A percentile compares a stretch with the other conserved stretches of the same genome.
Evolutionary conservation across 2,888 invertebrate species (phyloP).

Genomic region (Xestoiulus laeticollis): DNA sequence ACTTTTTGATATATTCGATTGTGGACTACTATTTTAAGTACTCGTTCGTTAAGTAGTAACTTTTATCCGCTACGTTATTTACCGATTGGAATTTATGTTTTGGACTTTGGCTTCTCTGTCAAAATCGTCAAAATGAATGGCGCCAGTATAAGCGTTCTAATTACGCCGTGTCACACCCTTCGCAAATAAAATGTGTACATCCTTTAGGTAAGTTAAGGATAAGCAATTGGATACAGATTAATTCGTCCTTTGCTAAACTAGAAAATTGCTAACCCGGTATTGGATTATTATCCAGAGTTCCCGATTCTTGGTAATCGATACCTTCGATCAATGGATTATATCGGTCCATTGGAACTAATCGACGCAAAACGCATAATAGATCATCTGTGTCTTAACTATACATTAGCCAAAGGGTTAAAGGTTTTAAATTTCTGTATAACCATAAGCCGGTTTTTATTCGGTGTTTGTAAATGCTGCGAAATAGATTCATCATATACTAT

Average conservation of each 20-base stretch:
- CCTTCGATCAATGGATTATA: neutral
- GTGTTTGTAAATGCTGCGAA: too few species aligned
- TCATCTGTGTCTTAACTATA: neutral
- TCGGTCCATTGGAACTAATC: neutral
- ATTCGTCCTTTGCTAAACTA: neutral
- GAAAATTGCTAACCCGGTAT: neutral
- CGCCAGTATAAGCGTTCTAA: slow-evolving; percentile 12
- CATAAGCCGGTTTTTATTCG: neutral
- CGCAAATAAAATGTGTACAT: neutral
- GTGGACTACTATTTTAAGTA: neutral
- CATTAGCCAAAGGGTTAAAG: neutral
- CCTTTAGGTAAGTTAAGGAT: neutral
- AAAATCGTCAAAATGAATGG: slow-evolving; percentile 23
- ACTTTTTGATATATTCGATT: neutral
- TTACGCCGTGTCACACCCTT: slow-evolving; percentile 33
- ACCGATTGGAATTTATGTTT: neutral
- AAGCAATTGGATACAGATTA: neutral
- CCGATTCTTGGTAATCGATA: neutral
- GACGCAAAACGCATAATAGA: neutral
- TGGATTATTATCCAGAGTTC: neutral
- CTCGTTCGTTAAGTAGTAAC: neutral
- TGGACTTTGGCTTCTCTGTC: slow-evolving; percentile 32
- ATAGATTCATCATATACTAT: too few species aligned
- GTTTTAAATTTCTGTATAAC: neutral
- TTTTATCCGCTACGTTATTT: neutral